These are phyloP conservation scores for Epinotia brunnichana DNA, from an alignment of 2,888 invertebrate genomes.

Conservation along the genomic window DNA sequence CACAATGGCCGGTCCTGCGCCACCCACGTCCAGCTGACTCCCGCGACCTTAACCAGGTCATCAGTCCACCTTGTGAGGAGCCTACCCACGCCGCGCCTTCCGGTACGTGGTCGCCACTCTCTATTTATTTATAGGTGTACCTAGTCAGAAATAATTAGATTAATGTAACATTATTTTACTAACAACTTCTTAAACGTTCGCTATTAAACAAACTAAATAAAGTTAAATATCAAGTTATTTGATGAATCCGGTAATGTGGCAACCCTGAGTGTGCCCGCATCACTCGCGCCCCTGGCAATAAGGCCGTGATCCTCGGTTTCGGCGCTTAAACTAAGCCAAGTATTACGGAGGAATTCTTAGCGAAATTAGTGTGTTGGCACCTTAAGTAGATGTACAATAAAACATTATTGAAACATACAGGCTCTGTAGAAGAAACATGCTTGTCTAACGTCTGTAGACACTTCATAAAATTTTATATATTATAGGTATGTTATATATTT, in stretches of 20 bases:
- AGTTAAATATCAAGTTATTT: neutral
- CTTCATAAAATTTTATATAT: neutral
- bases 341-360: conserved; percentile 68
- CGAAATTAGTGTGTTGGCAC: conserved; percentile 58
- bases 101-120: too few species aligned
- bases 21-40: too few species aligned
- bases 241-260: conserved; percentile 4
- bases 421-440: neutral
- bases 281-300: conserved; percentile 66
- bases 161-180: too few species aligned
- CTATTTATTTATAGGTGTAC: too few species aligned
- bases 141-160: too few species aligned
- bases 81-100: too few species aligned
- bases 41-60: too few species aligned
- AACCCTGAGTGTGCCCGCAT: conserved; percentile 52
- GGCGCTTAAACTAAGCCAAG: conserved; percentile 77
- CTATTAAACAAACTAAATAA: too few species aligned
- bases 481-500: too few species aligned
- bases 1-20: too few species aligned
- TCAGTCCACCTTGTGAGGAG: too few species aligned
- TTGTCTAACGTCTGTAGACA: neutral
- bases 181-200: too few species aligned
- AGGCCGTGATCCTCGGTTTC: conserved; percentile 78
- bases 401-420: neutral
- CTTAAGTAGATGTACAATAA: conserved; percentile 17